phyloP scores from a whole-genome alignment of 2,888 invertebrate species.

The Leucophora obtusa region DNA sequence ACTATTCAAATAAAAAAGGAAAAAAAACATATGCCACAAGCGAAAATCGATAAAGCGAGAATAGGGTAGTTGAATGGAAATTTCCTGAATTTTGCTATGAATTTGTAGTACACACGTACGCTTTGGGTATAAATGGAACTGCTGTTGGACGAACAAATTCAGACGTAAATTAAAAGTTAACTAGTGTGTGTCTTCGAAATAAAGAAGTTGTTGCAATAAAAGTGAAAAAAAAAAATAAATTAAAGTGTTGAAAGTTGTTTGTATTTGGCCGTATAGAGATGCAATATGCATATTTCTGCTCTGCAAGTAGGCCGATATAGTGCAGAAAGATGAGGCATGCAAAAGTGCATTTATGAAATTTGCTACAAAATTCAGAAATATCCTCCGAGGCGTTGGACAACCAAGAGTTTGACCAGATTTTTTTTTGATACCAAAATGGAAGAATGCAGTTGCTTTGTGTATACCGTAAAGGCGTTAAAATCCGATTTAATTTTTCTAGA shows the following conservation, averaged over 20 bases:
- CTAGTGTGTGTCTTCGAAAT: constrained; percentile 1
- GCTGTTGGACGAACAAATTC: not conserved
- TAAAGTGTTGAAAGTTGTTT: constrained; percentile 16
- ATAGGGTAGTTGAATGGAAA: constrained; percentile 45
- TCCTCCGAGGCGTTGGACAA: not conserved
- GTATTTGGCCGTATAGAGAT: not conserved
- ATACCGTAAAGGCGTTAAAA: not conserved
- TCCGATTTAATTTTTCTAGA: not conserved
- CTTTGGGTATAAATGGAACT: constrained; percentile 55
- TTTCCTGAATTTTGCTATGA: constrained; percentile 47
- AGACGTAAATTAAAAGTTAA: constrained; percentile 37
- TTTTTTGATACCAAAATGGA: not conserved
- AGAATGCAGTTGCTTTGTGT: not conserved
- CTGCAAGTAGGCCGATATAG: constrained; percentile 2
- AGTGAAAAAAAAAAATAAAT: not conserved
- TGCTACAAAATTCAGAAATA: constrained; percentile 9
- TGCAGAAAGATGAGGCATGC: not conserved
- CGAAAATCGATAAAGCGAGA: constrained; percentile 58
- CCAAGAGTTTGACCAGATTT: not conserved
- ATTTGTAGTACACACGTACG: constrained; percentile 32
- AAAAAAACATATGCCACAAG: not conserved
- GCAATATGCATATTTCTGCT: constrained; percentile 8
- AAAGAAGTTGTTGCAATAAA: not conserved
- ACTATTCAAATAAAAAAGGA: not conserved
- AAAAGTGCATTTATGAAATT: not conserved